Percentiles rank a stretch among this genome's conserved stretches.
Evolutionary conservation across 1,140 invertebrate genomes (phyloP).

Genomic region (Pseudomyrmex sp.): DNA sequence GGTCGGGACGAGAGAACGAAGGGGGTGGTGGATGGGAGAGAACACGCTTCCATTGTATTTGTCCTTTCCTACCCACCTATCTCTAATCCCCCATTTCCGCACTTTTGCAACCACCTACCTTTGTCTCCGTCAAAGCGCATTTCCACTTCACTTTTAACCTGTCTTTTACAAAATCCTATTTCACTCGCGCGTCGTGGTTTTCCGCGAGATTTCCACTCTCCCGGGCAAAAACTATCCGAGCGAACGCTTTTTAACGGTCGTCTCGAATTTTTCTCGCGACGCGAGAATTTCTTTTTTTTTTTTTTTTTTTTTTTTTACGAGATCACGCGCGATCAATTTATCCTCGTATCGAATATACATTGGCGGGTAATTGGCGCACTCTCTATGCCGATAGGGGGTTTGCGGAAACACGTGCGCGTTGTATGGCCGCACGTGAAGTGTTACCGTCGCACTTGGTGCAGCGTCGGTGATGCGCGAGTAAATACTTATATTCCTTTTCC

Average conservation of each 20-base stretch:
- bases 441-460: background rate
- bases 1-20: conserved; percentile 23
- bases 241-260: background rate
- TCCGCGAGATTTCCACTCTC: background rate
- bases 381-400: conserved; percentile 23
- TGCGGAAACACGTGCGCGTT: conserved; percentile 38
- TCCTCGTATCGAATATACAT: background rate
- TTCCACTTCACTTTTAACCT: conserved; percentile 18
- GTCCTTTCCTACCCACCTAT: conserved; percentile 23
- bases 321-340: conserved; percentile 1
- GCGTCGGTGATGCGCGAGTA: conserved; percentile 11
- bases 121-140: conserved; percentile 38
- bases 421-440: conserved; percentile 39
- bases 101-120: conserved; percentile 37
- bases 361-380: conserved; percentile 35
- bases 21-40: background rate
- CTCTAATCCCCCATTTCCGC: conserved; percentile 46
- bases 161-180: conserved; percentile 26
- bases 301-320: conserved; percentile 11
- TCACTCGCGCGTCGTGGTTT: conserved; percentile 1
- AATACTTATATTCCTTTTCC: conserved; percentile 54
- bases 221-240: conserved; percentile 19
- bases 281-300: conserved; percentile 12
- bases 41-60: conserved; percentile 51
- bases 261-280: conserved; percentile 17